These are phyloP conservation scores for Cataglyphis cursor DNA, from an alignment of 2,888 invertebrate genomes.

Conservation along the genomic window DNA sequence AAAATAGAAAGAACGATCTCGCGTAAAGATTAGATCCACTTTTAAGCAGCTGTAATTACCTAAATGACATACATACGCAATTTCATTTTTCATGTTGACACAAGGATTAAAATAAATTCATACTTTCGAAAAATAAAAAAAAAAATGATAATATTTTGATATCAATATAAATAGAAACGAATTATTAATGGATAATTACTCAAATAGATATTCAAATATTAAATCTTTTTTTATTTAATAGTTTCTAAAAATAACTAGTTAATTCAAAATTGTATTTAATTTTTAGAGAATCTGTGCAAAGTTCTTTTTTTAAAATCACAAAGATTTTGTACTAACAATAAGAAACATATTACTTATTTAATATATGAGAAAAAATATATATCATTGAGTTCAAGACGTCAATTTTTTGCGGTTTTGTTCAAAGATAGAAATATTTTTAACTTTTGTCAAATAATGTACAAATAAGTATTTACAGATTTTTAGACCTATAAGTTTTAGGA, in stretches of 20 bases:
- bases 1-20: constrained; percentile 98
- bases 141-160: constrained; percentile 20
- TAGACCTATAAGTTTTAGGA: background rate
- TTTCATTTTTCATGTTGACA: constrained; percentile 31
- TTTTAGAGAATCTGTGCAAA: background rate
- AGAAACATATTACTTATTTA: background rate
- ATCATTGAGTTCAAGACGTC: background rate
- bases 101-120: constrained; percentile 4
- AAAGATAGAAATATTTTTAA: background rate
- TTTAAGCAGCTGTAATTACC: constrained; percentile 98
- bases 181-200: background rate
- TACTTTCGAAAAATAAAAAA: background rate
- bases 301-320: background rate
- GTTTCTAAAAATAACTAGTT: background rate
- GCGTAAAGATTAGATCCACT: constrained; percentile 97
- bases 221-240: background rate
- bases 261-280: background rate
- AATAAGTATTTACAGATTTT: background rate
- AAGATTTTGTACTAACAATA: background rate
- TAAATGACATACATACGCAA: constrained; percentile 82
- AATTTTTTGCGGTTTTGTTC: background rate
- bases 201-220: background rate
- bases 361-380: background rate
- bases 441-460: background rate
- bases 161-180: background rate